Conservation (phyloP, 1,140 invertebrate species). For the Nomia melanderi region DNA sequence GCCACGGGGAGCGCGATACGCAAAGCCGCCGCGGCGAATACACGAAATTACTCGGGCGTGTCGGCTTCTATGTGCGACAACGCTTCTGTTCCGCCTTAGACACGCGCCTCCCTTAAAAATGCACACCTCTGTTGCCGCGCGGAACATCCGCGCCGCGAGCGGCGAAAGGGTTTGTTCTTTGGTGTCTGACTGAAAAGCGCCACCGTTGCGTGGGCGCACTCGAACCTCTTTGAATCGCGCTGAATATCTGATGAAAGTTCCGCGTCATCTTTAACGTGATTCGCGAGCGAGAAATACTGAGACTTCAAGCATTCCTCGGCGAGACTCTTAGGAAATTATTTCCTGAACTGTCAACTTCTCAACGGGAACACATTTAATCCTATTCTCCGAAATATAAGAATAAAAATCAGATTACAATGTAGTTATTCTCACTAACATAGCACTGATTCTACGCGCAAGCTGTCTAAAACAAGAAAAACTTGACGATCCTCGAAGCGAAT, state of each 20-base stretch:
- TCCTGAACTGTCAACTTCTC: too few relatives aligned
- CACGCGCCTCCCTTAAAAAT: neutral
- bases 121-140: neutral
- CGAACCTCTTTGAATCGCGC: neutral
- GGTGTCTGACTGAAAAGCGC: neutral
- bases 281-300: neutral
- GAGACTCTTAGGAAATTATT: neutral
- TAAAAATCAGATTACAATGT: too few relatives aligned
- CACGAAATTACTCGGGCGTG: conserved; percentile 9
- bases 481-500: too few relatives aligned
- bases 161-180: conserved; percentile 13
- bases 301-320: too few relatives aligned
- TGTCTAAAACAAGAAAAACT: too few relatives aligned
- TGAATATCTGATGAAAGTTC: neutral
- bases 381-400: too few relatives aligned
- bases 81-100: neutral
- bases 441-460: too few relatives aligned
- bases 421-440: too few relatives aligned
- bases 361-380: too few relatives aligned
- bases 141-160: neutral
- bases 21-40: neutral
- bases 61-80: neutral
- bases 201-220: neutral
- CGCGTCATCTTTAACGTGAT: neutral
- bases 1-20: neutral